Evolutionary conservation across 2,888 invertebrate genomes (phyloP).

Genomic region (Iselma pallidipennis): DNA sequence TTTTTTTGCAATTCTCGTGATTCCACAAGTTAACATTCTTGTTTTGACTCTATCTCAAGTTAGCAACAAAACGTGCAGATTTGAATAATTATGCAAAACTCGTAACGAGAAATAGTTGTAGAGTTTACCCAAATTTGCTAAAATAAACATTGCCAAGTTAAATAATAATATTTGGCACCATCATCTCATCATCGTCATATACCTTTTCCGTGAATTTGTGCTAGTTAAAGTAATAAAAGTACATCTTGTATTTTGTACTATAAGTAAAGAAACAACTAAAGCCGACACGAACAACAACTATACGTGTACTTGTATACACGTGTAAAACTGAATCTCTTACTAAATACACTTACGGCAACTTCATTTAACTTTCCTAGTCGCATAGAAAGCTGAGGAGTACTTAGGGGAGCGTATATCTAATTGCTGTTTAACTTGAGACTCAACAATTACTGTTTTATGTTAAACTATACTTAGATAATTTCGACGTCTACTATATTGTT

Average conservation of each 20-base stretch:
- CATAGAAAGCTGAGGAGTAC: neutral
- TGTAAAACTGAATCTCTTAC: neutral
- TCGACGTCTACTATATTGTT: too few relatives aligned
- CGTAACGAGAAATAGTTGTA: neutral
- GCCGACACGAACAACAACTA: neutral
- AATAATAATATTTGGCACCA: neutral
- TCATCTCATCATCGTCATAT: neutral
- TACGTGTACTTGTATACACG: too few relatives aligned
- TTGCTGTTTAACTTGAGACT: neutral
- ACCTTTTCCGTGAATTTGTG: neutral
- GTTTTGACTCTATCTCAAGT: neutral
- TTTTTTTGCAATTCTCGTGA: neutral
- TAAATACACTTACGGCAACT: neutral
- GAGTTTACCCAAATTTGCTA: neutral
- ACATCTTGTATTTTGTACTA: neutral
- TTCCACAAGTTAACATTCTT: neutral
- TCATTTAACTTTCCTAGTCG: neutral
- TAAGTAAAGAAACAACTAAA: neutral
- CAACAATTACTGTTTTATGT: too few relatives aligned
- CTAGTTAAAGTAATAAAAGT: neutral
- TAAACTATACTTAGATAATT: too few relatives aligned
- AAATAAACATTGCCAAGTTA: neutral
- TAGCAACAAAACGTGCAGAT: too few relatives aligned
- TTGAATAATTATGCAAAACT: neutral
- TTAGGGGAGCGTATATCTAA: neutral